Evolutionary conservation across 2,888 invertebrate species (phyloP), one percentile per base, ranked within the genome.

Genomic region (Gibbula magus): DNA sequence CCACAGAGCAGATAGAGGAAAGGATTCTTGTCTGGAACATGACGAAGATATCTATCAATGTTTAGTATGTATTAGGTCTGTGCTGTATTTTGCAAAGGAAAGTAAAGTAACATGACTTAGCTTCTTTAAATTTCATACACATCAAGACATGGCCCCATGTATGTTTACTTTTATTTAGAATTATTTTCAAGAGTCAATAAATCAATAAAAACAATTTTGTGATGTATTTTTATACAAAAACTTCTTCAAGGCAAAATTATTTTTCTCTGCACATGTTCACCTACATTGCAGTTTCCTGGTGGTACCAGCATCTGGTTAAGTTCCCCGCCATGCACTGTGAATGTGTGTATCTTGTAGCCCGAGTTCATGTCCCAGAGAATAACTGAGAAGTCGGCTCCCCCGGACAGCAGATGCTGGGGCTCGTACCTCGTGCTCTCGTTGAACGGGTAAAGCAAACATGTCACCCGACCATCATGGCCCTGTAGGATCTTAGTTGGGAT

Each of bases 261-360:
- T 45, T 45, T 13, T 1, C 5, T 45, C 45, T 10, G n/a, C n/a
- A 56, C 5, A 25, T 16, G 1, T 67, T 32, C 18, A 90, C 93
- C 92, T 88, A 94, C 94, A 89, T 93, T 94, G 87, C 94, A 94
- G 84, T 96, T 97, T 84, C 96, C 96, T 0, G 99, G 99, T 20
- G 99, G 99, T 5, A 99, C 97, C 77, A 98, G 94, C 1, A 99
- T 94, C 92, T 98, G 98, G 0, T 97, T 96, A 18, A 99, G 97
- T 94, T 99, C 98, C 0, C 99, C 99, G 0, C 99, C 99, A 93
- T 99, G 99, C 0, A 99, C 98, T 90, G 98, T 98, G 94, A 99
- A 99, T 4, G 98, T 95, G 92, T 99, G 98, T 78, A 99, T 94
- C 54, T 98, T 93, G 0, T 95, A 95, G 2, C 98, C 98, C 51